Evolutionary conservation across 2,888 invertebrate species (phyloP), one percentile per base, ranked within the genome.

Genomic region (Lissonota sp.): DNA sequence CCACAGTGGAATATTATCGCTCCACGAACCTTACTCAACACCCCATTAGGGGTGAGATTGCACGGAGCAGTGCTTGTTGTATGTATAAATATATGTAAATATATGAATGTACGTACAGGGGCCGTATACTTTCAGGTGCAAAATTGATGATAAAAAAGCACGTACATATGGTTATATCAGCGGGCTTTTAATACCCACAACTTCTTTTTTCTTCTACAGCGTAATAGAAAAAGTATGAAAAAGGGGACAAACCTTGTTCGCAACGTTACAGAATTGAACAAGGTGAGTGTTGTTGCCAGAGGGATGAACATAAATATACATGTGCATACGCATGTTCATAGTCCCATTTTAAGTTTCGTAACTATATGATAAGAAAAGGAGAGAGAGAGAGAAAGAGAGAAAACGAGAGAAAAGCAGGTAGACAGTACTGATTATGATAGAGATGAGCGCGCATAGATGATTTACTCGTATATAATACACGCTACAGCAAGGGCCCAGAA

Each of bases 21-120:
- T 69, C 64, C 42, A 46, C 70, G 66, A 79, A 62, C 60, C 66
- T 66, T 71, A 46, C 42, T 42, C 64, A 71, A 82, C 62, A 58
- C 49, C 26, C 66, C 53, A 76, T 78, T 77, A 79, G 73, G 51
- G 44, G 46, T 72, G 57, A 55, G 58, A 82, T 72, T 79, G 79
- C 55, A 72, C 66, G 49, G 37, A 44, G 39, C 46, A 53, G 40
- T n/a, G 63, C 67, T 26, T 60, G 57, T 55, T 67, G 63, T 44
- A 67, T 53, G 53, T 12, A 12, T 53, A 53, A 12, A n/a, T 53
- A 6, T 14, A 6, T 0, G 5, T 53, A 49, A 14, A 12, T 6
- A 6, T 16, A 53, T 12, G 12, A 14, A 53, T 26, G 49, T 49
- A 49, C 10, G n/a, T 8, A 46, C n/a, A 49, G 8, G 10, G 6